Percentiles rank a stretch among this genome's conserved stretches.
These are phyloP conservation scores for Poeciliopsis retropinna DNA, from an alignment of 2,113 vertebrate genomes.

Conservation along the genomic window DNA sequence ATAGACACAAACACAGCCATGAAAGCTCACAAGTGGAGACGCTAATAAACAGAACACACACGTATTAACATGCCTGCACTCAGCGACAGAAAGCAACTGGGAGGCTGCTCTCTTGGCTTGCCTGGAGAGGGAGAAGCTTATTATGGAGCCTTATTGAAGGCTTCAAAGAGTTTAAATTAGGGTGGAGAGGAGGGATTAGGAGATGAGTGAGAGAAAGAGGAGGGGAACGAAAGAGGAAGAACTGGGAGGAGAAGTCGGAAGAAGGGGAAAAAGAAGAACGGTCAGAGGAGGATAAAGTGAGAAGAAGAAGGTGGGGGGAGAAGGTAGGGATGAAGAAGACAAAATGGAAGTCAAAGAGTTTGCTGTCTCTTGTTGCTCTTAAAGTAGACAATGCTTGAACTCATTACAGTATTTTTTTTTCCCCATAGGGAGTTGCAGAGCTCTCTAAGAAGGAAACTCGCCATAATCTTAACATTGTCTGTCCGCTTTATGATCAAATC, in stretches of 20 bases:
- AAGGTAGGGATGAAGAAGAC: constrained; percentile 44
- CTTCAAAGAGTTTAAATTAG: constrained; percentile 83
- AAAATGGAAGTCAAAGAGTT: constrained; percentile 56
- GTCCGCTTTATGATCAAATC: constrained; percentile 27
- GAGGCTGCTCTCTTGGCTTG: constrained; percentile 73
- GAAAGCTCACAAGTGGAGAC: constrained; percentile 61
- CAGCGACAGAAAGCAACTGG: constrained; percentile 70
- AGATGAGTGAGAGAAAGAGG: constrained; percentile 63
- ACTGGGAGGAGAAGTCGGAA: constrained; percentile 42
- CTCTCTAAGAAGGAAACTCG: constrained; percentile 40
- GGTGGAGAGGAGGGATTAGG: constrained; percentile 80
- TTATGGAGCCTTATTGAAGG: constrained; percentile 81
- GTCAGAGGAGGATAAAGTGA: constrained; percentile 44
- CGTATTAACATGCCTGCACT: constrained; percentile 49
- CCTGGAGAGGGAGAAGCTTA: constrained; percentile 79
- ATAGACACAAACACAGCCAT: constrained; percentile 56
- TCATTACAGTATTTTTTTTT: constrained; percentile 64
- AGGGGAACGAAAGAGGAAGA: constrained; percentile 61
- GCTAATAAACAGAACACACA: constrained; percentile 69
- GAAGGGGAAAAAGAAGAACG: constrained; percentile 38
- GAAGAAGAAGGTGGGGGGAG: constrained; percentile 26
- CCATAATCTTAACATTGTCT: constrained; percentile 23
- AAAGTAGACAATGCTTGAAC: constrained; percentile 55
- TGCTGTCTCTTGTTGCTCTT: constrained; percentile 63
- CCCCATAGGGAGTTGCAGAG: constrained; percentile 53